Base-by-base conservation (phyloP, 2,888 invertebrate species). In the Agrochola lychnidis region DNA sequence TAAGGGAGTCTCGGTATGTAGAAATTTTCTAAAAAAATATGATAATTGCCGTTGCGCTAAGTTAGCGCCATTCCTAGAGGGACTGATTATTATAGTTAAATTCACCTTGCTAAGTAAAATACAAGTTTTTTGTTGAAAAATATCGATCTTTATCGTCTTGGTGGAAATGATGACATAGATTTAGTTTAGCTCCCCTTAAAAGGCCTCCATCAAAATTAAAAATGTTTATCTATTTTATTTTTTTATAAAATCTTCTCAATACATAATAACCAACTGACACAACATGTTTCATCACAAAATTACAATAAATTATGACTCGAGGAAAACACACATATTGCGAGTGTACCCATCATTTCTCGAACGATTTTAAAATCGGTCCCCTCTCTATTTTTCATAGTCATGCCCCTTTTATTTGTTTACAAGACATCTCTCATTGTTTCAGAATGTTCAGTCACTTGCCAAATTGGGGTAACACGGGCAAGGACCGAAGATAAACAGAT, bases 401-500 rank as follows among this genome's bases (percentile, higher is more conserved):
- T 59, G 10, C 25, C 48, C 19, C 36, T 56, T 72, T 45, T 69
- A 71, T 79, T 82, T 68, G 56, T 64, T 53, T 14, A 59, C 30
- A 51, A 73, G 61, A 62, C 30, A 45, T 66, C 53, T 42, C 25
- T 59, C 56, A 59, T 69, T 57, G 36, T 59, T 45, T 16, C 7
- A 14, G 16, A 83, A 61, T 64, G 56, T 73, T 73, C n/a, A 36
- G 25, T 36, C 56, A 45, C 40, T 25, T 30, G 25, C 42, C 30
- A 66, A 69, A 78, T 25, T 45, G 42, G 9, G 36, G 48, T 25
- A 61, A 61, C 42, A 45, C 79, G 42, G n/a, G 30, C 16, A 69
- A 68, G 14, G 59, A 68, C 59, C 53, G 64, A 83, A 79, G 63
- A 68, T 72, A 79, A 79, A 81, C 53, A 64, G 53, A 61, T 79